Conservation (phyloP, 2,113 vertebrate genomes). For the Typhlomys cinereus region DNA sequence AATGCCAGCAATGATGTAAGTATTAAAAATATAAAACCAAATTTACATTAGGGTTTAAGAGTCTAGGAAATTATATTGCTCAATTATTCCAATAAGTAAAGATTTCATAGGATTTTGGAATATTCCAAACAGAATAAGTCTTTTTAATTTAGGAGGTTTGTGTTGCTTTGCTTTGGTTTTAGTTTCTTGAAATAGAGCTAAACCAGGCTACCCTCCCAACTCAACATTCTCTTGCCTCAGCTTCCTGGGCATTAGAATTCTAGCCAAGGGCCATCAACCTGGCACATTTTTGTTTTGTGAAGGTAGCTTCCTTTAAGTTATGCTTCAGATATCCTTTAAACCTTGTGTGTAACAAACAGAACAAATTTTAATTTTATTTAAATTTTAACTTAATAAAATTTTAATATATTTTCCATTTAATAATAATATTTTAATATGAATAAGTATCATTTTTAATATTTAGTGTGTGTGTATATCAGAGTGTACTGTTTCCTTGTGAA, state of each 20-base stretch:
- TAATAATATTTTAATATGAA: no score
- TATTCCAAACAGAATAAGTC: conserved; percentile 10
- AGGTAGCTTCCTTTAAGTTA: conserved; percentile 4
- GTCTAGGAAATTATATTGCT: neutral
- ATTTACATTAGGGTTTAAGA: conserved; percentile 33
- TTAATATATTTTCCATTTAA: no score
- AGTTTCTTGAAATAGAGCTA: neutral
- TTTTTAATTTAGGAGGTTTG: neutral
- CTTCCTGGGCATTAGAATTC: neutral
- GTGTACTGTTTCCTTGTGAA: no score
- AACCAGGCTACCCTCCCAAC: neutral
- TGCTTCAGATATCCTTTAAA: conserved; percentile 37
- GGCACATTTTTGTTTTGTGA: neutral
- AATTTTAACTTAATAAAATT: no score
- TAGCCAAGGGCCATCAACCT: neutral
- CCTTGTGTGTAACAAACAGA: neutral
- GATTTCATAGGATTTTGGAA: conserved; percentile 11
- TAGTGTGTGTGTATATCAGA: no score
- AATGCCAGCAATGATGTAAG: conserved; percentile 98
- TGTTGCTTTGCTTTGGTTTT: neutral
- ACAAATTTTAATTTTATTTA: no score
- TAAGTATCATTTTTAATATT: no score
- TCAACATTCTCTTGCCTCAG: neutral
- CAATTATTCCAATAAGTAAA: neutral
- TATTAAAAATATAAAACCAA: conserved; percentile 45